Conservation (phyloP, 2,888 invertebrate species). For the Sinelater perroti region DNA sequence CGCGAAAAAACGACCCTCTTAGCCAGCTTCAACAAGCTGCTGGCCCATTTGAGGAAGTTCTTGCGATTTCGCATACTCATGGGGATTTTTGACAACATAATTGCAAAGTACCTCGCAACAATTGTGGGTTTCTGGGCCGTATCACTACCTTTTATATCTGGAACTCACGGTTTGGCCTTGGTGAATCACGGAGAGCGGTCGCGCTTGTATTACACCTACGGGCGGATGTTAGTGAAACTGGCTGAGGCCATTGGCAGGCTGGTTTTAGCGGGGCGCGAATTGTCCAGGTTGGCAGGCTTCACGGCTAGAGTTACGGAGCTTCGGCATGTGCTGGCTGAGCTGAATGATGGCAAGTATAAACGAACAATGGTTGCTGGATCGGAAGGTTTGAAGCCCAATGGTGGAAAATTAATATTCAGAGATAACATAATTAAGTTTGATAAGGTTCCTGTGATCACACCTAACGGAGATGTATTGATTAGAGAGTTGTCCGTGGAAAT, state of each 20-base stretch:
- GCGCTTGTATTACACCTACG: constrained; percentile 92
- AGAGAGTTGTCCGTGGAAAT: constrained; percentile 89
- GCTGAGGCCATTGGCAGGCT: constrained; percentile 97
- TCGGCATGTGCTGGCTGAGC: constrained; percentile 81
- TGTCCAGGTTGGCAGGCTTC: constrained; percentile 93
- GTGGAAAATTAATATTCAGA: constrained; percentile 81
- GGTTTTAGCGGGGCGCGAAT: constrained; percentile 92
- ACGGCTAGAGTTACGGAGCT: constrained; percentile 93
- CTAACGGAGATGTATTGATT: constrained; percentile 95
- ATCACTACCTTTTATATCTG: constrained; percentile 90
- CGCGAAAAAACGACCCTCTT: constrained; percentile 89
- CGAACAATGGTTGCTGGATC: constrained; percentile 70
- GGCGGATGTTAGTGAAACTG: constrained; percentile 94
- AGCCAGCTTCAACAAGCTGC: constrained; percentile 88
- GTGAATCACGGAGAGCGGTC: constrained; percentile 80
- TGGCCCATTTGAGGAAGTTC: constrained; percentile 84
- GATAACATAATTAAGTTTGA: constrained; percentile 94
- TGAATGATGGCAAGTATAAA: constrained; percentile 78
- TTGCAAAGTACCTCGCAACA: constrained; percentile 97
- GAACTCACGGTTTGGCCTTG: constrained; percentile 72
- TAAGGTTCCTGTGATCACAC: constrained; percentile 93
- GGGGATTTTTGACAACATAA: constrained; percentile 95
- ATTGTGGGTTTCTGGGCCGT: constrained; percentile 96
- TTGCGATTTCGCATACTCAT: constrained; percentile 89
- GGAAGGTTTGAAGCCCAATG: constrained; percentile 69